Base-by-base conservation (phyloP, 2,113 vertebrate species). In the Crotalus helleri region DNA sequence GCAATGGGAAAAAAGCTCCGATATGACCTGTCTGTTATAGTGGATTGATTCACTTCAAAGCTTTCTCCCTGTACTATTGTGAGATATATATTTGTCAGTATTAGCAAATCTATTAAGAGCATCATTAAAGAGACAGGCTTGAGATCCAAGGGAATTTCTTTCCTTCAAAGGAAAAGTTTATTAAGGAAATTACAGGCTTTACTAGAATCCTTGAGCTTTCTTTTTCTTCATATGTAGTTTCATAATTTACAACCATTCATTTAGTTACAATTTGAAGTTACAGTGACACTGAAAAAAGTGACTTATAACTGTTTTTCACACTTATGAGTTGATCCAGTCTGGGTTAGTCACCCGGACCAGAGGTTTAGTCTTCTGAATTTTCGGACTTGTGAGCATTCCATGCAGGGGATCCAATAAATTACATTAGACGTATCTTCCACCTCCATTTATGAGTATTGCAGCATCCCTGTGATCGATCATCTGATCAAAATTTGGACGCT, bases 41-140 rank as follows among this genome's bases (percentile, higher is more conserved):
- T 0, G 94, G 55, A 12, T 92, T 0, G 90, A 96, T 94, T 91
- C 55, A 93, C 29, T 55, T 85, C 93, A 95, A 95, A 54, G 92
- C 4, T 81, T 96, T 94, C 59, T 94, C 12, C 74, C 93, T 61
- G 59, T 93, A 92, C 21, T 92, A 91, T 15, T 24, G 26, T 95
- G 93, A 92, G 19, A 93, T 58, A 33, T 74, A 33, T 74, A 74
- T 74, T 33, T 19, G 33, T 81, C 33, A 81, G 33, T 81, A 8
- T 39, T 81, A n/a, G 5, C n/a, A 74, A 74, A 39, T 15, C 69
- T 74, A 39, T 81, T 81, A 81, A 81, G 69, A 81, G 33, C 15
- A 9, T 44, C 0, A 44, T 21, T 81, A 21, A 44, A 81, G 33
- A 81, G 6, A 81, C 7, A 81, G 74, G 17, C 7, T 81, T 81